Percentiles rank a stretch among this genome's conserved stretches.
These are phyloP conservation scores for Sylvilagus floridanus DNA, from an alignment of 2,797 vertebrate species.

Conservation along the genomic window DNA sequence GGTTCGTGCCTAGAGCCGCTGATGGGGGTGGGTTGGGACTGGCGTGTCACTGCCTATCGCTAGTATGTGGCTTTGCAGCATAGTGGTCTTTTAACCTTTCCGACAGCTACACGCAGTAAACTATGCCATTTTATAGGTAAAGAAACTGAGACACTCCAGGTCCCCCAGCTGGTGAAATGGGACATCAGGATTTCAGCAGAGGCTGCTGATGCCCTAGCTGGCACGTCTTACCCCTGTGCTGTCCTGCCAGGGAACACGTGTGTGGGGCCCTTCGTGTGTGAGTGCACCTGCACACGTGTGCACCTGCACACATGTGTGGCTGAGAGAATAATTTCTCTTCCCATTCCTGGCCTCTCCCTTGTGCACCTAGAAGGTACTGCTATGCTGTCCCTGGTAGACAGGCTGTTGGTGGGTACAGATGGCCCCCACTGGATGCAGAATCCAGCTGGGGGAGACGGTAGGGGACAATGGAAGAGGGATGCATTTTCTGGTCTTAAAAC, in stretches of 20 bases:
- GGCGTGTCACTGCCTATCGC: background rate
- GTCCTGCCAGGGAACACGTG: no score
- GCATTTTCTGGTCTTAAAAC: background rate
- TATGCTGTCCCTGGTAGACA: background rate
- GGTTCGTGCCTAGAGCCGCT: background rate
- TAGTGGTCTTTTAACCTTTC: background rate
- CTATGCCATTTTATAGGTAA: background rate
- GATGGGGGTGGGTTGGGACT: background rate
- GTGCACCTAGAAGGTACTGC: background rate
- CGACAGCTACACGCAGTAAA: background rate
- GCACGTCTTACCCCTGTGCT: fast-evolving
- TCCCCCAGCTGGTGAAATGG: background rate
- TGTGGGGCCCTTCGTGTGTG: no score
- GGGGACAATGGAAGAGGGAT: background rate
- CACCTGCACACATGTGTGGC: background rate
- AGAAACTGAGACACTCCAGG: background rate
- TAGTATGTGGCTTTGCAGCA: background rate
- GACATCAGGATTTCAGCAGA: background rate
- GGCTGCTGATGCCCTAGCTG: background rate
- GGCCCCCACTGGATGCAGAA: background rate
- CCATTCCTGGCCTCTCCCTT: background rate
- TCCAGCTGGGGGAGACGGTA: background rate
- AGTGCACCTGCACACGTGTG: background rate
- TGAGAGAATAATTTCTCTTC: background rate
- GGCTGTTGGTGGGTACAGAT: background rate